phyloP scores from a whole-genome alignment of 2,888 invertebrate species.

The Athrips mouffetella region DNA sequence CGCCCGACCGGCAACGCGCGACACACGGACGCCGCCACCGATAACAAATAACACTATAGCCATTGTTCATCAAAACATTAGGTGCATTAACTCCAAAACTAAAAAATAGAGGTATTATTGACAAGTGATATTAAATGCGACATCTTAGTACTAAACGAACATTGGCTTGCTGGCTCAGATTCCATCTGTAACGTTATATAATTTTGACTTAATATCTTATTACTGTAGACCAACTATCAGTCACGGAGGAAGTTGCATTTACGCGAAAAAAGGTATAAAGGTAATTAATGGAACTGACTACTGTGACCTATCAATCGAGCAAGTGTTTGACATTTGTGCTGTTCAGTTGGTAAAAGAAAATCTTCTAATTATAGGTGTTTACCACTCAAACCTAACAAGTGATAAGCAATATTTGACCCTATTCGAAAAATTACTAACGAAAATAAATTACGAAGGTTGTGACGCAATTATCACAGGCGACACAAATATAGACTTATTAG shows the following conservation, averaged over 20 bases:
- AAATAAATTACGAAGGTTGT: not conserved
- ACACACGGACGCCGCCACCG: too few relatives aligned
- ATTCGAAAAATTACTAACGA: not conserved
- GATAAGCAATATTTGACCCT: not conserved
- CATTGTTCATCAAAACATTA: slow-evolving; percentile 4
- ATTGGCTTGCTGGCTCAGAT: not conserved
- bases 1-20: too few relatives aligned
- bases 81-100: not conserved
- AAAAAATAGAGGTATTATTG: slow-evolving; percentile 4
- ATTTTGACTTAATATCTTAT: not conserved
- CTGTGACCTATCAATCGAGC: not conserved
- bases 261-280: not conserved
- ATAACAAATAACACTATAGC: too few relatives aligned
- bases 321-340: not conserved
- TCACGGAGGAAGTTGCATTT: slow-evolving; percentile 10
- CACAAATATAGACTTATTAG: not conserved
- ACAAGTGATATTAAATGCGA: not conserved
- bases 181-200: not conserved
- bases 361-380: not conserved
- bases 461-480: not conserved
- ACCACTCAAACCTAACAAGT: not conserved
- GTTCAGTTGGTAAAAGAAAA: not conserved
- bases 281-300: not conserved
- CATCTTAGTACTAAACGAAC: not conserved
- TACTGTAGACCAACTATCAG: not conserved